Conservation (phyloP, 2,113 vertebrate species). For the Trematomus loennbergii region DNA sequence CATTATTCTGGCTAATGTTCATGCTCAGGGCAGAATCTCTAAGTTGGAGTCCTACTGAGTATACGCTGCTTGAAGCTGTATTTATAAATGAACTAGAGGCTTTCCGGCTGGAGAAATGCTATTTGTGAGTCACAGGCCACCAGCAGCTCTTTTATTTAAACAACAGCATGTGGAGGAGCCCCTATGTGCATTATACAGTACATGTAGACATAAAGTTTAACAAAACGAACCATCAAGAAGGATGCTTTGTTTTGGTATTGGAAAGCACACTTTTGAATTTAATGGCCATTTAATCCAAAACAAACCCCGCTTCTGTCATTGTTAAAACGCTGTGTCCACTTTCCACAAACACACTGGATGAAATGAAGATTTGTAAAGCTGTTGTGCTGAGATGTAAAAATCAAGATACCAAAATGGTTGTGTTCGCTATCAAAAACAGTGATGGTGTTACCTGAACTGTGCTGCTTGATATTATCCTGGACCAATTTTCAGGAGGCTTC, state of each 20-base stretch:
- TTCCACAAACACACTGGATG: neutral
- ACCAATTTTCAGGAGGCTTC: neutral
- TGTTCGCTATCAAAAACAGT: neutral
- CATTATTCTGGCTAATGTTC: neutral
- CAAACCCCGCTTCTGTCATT: neutral
- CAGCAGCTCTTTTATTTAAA: conserved; percentile 6
- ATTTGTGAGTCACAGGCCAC: conserved; percentile 1
- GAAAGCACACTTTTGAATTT: neutral
- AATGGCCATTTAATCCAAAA: neutral
- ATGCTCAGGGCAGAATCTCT: neutral
- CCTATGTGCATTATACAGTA: neutral
- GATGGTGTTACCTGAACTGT: neutral
- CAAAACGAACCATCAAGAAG: neutral
- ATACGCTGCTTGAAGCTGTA: neutral
- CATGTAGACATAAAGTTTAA: neutral
- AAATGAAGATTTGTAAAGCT: neutral
- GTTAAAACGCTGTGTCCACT: neutral
- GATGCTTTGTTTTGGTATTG: neutral
- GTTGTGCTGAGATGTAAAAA: neutral
- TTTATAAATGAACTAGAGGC: neutral
- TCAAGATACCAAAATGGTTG: neutral
- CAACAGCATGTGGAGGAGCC: neutral
- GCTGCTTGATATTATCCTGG: neutral
- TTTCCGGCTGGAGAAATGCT: neutral
- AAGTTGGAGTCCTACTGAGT: neutral